Conservation (phyloP, 1,140 invertebrate genomes). For the Polyergus mexicanus region DNA sequence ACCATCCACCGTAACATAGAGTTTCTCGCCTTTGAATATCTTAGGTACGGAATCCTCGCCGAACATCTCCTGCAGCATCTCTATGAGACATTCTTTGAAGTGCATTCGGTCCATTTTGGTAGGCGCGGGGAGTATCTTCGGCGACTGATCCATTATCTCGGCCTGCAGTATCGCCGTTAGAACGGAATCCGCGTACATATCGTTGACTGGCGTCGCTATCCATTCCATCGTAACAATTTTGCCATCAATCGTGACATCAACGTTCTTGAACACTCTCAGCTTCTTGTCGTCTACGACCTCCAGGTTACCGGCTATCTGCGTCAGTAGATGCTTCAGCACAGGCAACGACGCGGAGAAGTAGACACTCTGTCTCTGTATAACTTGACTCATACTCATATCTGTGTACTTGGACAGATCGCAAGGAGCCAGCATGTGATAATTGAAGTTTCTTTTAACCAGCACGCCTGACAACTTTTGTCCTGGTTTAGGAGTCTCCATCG, state of each 20-base stretch:
- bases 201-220: slow-evolving; percentile 97
- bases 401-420: slow-evolving; percentile 98
- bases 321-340: slow-evolving; percentile 94
- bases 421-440: slow-evolving; percentile 97
- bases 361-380: slow-evolving; percentile 96
- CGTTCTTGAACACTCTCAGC: slow-evolving; percentile 91
- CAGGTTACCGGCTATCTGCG: slow-evolving; percentile 94
- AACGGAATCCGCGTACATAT: slow-evolving; percentile 99
- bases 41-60: slow-evolving; percentile 98
- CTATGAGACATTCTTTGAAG: slow-evolving; percentile 97
- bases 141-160: slow-evolving; percentile 89
- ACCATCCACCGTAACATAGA: slow-evolving; percentile 94
- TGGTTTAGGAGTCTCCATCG: slow-evolving; percentile 93
- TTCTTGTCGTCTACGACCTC: slow-evolving; percentile 92
- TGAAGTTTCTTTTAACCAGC: slow-evolving; percentile 99
- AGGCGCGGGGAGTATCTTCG: slow-evolving; percentile 88
- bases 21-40: slow-evolving; percentile 96
- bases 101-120: slow-evolving; percentile 94
- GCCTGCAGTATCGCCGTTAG: slow-evolving; percentile 94
- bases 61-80: slow-evolving; percentile 98
- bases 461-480: slow-evolving; percentile 95
- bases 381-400: slow-evolving; percentile 96
- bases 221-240: slow-evolving; percentile 96
- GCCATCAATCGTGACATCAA: slow-evolving; percentile 94
- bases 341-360: slow-evolving; percentile 93